Base-by-base conservation (phyloP, 2,113 vertebrate species). In the Pipa parva region DNA sequence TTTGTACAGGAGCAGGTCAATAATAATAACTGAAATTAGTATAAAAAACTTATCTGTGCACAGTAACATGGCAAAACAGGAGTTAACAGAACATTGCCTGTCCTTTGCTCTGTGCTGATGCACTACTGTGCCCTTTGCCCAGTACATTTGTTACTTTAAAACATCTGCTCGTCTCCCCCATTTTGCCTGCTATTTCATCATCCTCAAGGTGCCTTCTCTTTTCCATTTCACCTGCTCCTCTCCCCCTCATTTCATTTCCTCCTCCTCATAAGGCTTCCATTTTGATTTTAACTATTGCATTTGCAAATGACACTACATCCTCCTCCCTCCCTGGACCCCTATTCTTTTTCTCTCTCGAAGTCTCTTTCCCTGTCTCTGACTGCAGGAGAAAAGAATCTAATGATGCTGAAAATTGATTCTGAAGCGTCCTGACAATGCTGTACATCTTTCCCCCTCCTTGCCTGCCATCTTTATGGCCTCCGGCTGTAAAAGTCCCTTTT, bases 351-450 rank as follows among this genome's bases (percentile, higher is more conserved):
- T 61, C 27, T 52, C 57, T 61, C 65, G 11, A 21, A 37, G 57
- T 59, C 46, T 52, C 46, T 59, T 55, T 61, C 48, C 33, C 57
- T 57, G 55, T 69, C 57, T 70, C 49, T 70, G 66, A 70, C 66
- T 70, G 49, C 66, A 61, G 51, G 56, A 48, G 42, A 61, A 67
- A 55, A 55, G 71, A 56, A 59, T 66, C 50, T 72, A 72, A 72
- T 72, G 71, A 67, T 67, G 33, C 71, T 61, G 63, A 55, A 72
- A 72, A 72, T 72, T 72, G 71, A 55, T 67, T 67, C 71, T 72
- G 71, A 67, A 72, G 52, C 57, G 59, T 61, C 51, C 63, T 72
- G 71, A 72, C 71, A 67, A 66, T 55, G 49, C 71, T 33, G 63
- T 72, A 72, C 63, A 72, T 72, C 71, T 72, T 72, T 51, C 63